phyloP scores from a whole-genome alignment of 2,797 vertebrate genomes.

The Lepilemur septentrionalis region DNA sequence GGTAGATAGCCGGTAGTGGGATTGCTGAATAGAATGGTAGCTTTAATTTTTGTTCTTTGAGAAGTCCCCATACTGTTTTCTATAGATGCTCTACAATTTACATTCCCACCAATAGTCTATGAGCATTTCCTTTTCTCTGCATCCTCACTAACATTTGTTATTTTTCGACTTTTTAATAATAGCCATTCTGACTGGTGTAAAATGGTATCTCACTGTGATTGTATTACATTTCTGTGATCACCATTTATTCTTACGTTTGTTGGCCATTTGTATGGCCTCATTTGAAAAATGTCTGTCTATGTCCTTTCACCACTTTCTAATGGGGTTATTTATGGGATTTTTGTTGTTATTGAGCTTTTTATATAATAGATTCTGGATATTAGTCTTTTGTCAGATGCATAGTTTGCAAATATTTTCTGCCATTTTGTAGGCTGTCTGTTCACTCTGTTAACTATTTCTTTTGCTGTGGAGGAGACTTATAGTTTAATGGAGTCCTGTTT shows the following conservation, averaged over 20 bases:
- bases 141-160: not conserved
- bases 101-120: not conserved
- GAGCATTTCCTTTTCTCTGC: not conserved
- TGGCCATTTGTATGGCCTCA: not conserved
- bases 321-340: not conserved
- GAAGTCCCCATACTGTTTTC: not conserved
- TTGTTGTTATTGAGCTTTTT: not conserved
- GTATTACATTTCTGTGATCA: not conserved
- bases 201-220: not conserved
- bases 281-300: not conserved
- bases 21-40: not conserved
- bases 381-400: not conserved
- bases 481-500: not conserved
- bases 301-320: not conserved
- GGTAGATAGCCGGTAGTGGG: not conserved
- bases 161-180: not conserved
- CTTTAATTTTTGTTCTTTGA: not conserved
- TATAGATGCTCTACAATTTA: not conserved
- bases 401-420: not conserved
- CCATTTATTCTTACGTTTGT: not conserved
- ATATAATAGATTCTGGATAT: not conserved
- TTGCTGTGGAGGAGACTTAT: not conserved
- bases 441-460: not conserved
- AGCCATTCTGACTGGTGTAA: not conserved
- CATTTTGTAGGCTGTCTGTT: not conserved